These are phyloP conservation scores for Novumbra hubbsi DNA, from an alignment of 2,797 vertebrate species.

Conservation along the genomic window DNA sequence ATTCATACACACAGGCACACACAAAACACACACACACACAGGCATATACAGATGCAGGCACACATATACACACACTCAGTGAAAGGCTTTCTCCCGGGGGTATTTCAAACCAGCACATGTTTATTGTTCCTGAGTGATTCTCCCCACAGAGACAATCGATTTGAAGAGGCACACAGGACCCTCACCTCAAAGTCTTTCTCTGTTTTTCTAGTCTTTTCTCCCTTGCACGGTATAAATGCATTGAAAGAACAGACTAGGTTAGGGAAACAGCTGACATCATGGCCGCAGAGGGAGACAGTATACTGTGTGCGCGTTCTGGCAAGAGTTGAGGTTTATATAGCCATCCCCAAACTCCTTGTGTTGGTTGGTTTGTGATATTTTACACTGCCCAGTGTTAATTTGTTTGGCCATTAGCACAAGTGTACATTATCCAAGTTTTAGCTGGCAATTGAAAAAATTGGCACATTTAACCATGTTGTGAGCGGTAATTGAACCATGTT, in stretches of 20 bases:
- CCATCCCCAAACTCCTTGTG: neutral
- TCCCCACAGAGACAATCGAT: slow-evolving; percentile 81
- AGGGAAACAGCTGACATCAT: slow-evolving; percentile 5
- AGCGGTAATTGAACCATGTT: too few species aligned
- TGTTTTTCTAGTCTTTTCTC: slow-evolving; percentile 19
- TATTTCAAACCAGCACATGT: slow-evolving; percentile 72
- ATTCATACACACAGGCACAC: neutral
- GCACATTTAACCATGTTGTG: too few species aligned
- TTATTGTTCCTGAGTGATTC: slow-evolving; percentile 83
- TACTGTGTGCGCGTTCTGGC: neutral
- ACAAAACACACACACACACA: neutral
- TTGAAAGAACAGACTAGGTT: slow-evolving; percentile 14
- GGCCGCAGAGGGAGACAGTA: slow-evolving; percentile 18
- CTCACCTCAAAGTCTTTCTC: slow-evolving; percentile 13
- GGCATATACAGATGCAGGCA: slow-evolving; percentile 27
- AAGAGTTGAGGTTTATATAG: neutral
- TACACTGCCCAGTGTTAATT: too few species aligned
- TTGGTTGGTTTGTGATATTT: neutral
- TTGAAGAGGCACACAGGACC: slow-evolving; percentile 11
- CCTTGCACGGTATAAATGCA: slow-evolving; percentile 27
- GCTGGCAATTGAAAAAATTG: too few species aligned
- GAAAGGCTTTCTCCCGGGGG: slow-evolving; percentile 73
- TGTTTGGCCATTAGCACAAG: too few species aligned
- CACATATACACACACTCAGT: slow-evolving; percentile 58
- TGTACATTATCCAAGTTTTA: too few species aligned